Evolutionary conservation across 2,797 vertebrate species (phyloP), one percentile per base, ranked within the genome.

Genomic region (Artibeus jamaicensis): DNA sequence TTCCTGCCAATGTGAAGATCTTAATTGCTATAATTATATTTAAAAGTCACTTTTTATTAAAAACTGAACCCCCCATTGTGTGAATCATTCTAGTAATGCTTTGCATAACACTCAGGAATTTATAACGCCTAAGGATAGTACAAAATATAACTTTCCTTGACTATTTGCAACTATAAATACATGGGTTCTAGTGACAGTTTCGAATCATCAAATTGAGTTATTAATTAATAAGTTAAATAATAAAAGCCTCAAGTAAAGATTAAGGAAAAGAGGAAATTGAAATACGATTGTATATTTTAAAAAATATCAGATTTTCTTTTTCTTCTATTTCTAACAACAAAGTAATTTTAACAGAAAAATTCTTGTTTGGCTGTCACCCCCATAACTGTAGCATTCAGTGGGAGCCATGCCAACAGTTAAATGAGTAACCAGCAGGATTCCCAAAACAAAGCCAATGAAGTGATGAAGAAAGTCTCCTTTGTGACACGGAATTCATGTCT

Each of bases 21-120:
- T 97, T 98, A 98, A 98, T 98, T 97, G 97, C 97, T 98, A 92
- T 98, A 98, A 98, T 98, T 98, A 98, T 98, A 98, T 98, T 95
- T 95, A 97, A 97, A 97, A 97, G 97, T 98, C 97, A 98, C 97
- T 98, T 98, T 98, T 98, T 98, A 98, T 98, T 98, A 98, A 97
- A 98, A 97, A 98, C 94, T 32, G 96, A 98, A 97, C 94, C 97
- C 97, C 98, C 94, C 4, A 86, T 98, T 97, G 98, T 98, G 97
- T 71, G 71, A 46, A 97, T 98, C 98, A 98, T 97, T 95, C 86
- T 97, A 89, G 48, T 89, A 95, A 97, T 90, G 92, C 86, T 98
- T 98, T 97, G 96, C 96, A 97, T 98, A 98, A 97, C 97, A 95
- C 94, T 97, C 83, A 97, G 97, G 97, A 98, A 98, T 98, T 96